phyloP scores from a whole-genome alignment of 2,113 vertebrate species.

The Mellivora capensis region DNA sequence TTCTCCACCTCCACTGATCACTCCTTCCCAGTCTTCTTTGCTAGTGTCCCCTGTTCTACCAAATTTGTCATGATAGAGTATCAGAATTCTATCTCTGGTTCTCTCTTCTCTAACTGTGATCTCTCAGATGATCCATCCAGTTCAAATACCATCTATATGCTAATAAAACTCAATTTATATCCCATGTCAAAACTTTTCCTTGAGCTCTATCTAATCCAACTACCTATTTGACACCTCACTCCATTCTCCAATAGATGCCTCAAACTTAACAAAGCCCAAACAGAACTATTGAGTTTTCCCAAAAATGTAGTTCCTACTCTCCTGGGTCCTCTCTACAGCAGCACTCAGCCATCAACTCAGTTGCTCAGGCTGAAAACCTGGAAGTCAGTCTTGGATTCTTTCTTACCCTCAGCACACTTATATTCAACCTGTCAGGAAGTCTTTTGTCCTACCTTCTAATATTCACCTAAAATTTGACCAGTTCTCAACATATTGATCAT shows the following conservation, averaged over 20 bases:
- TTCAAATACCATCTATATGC: background rate
- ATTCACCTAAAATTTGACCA: background rate
- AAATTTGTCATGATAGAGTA: background rate
- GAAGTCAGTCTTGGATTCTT: background rate
- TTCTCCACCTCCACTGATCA: background rate
- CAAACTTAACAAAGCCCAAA: background rate
- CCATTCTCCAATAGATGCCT: background rate
- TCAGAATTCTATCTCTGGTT: background rate
- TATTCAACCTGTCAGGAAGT: background rate
- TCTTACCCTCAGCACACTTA: background rate
- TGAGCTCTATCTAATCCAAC: background rate
- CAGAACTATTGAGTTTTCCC: background rate
- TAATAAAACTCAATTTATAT: background rate
- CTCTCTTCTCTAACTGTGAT: background rate
- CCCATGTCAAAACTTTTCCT: background rate
- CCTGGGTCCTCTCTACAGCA: background rate
- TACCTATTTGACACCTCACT: background rate
- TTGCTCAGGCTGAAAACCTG: background rate
- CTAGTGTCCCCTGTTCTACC: background rate
- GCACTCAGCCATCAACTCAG: background rate
- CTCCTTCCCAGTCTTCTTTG: background rate
- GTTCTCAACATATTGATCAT: background rate
- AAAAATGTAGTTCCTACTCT: background rate
- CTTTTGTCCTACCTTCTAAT: background rate
- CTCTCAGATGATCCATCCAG: background rate